Evolutionary conservation across 2,888 invertebrate genomes (phyloP), one percentile per base, ranked within the genome.

Genomic region (Drosophila acutilabella): DNA sequence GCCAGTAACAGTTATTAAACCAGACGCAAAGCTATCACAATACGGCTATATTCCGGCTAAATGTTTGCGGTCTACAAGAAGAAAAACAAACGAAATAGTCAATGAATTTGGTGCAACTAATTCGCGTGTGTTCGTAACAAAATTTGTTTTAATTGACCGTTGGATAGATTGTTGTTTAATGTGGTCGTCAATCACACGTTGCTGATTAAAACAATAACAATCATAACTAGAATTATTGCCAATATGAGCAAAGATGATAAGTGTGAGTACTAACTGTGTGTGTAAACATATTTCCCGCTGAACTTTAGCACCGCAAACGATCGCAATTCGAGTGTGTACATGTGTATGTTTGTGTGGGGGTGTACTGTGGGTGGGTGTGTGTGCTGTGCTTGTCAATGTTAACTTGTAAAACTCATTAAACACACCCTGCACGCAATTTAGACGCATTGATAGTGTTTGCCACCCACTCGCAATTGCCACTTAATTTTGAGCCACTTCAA

Each of bases 171-270:
- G 64, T 50, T 38, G 66, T 50, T 59, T 53, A 56, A 50, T 41
- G 26, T 26, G 23, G 52, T n/a, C 20, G 48, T 53, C 23, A 54
- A 62, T 47, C 11, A 40, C 26, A 47, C 33, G 23, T 18, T 23
- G 40, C 45, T 45, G 45, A 26, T 36, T 48, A 38, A 48, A 47
- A 33, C 18, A 33, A 44, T 20, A 11, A 41, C 54, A 67, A 72
- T 71, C 56, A 66, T 42, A 11, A 65, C 51, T 61, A 66, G 54
- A 45, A 61, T 69, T 61, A 51, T 58, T 56, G 70, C 59, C 77
- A 90, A 86, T 84, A 91, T 91, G 90, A 91, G 90, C 82, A 83
- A 90, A 81, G 90, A 91, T 88, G 91, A 91, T 73, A 90, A 90
- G 82, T 91, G 90, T 91, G 81, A 91, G 90, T 91, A 83, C 4